Evolutionary conservation across 2,797 vertebrate species (phyloP), one percentile per base, ranked within the genome.

Genomic region (Champsocephalus gunnari): DNA sequence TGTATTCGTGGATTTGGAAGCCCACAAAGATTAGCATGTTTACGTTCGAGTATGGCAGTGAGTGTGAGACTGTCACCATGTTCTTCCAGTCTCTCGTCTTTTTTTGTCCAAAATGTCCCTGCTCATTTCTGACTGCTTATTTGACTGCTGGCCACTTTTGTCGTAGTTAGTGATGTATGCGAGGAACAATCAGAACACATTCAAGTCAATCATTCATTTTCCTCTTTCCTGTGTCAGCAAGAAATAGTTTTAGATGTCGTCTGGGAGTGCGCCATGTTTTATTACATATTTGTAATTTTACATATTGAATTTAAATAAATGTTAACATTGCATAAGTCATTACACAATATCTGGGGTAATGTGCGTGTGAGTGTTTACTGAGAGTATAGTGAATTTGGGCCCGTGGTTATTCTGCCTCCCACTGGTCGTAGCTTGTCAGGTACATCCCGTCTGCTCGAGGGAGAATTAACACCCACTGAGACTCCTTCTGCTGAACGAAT

Each of bases 401-500:
- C 51, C 28, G 58, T 45, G 65, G 78, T 80, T 68, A 65, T 83
- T 84, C 73, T 51, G 76, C 75, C 51, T 77, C 77, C 77, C 69
- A 75, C 75, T 65, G 84, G 66, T 79, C 63, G 19, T 21, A 60
- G 71, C 82, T 77, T 73, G 60, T 90, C 82, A 85, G 79, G 79
- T 84, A 79, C 87, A 87, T 76, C 78, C 70, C 75, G 79, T 79
- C 77, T 78, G 77, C 79, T 49, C 3, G 38, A 71, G 73, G 65
- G 66, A 63, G 56, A 64, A 63, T 44, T 61, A 67, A 73, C 51
- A 79, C 72, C 80, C 67, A 57, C 86, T 2, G 68, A 80, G 63
- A 71, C 70, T 77, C 82, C 77, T 84, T 79, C 80, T 79, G 78
- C 74, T 75, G 47, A 66, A n/a, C 63, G 73, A 76, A 69, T 66